phyloP scores from a whole-genome alignment of 2,888 invertebrate species.

The Drosophila niveifrons region DNA sequence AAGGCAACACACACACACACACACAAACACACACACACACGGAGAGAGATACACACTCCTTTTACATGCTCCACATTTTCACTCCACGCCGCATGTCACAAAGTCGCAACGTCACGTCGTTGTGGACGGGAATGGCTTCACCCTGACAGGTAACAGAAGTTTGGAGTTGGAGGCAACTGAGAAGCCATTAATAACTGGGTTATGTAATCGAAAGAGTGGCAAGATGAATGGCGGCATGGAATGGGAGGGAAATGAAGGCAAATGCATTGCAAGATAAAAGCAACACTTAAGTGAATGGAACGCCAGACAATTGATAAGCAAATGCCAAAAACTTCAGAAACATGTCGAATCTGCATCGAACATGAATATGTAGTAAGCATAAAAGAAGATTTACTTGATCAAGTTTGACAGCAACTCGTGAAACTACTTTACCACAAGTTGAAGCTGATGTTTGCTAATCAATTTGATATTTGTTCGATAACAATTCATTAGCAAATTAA shows the following conservation, averaged over 20 bases:
- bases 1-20: not conserved
- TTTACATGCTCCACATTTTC: conserved; percentile 66
- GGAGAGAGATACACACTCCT: conserved; percentile 12
- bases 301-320: conserved; percentile 1
- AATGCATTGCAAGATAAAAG: conserved; percentile 13
- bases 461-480: not conserved
- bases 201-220: conserved; percentile 64
- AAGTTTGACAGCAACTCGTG: not conserved
- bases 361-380: not conserved
- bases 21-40: conserved; percentile 2
- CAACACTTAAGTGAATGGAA: conserved; percentile 7
- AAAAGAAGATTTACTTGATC: not conserved
- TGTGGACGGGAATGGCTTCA: conserved; percentile 6
- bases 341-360: not conserved
- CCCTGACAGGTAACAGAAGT: conserved; percentile 14
- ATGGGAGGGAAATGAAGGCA: not conserved
- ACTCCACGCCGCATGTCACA: conserved; percentile 64
- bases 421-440: too few species aligned
- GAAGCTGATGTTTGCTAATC: not conserved
- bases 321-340: conserved; percentile 6
- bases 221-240: conserved; percentile 16
- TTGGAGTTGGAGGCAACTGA: conserved; percentile 19
- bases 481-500: too few species aligned
- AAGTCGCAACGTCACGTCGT: conserved; percentile 72
- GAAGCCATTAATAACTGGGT: conserved; percentile 75